phyloP scores from a whole-genome alignment of 1,140 invertebrate genomes.

The Trinorchestia longiramus region DNA sequence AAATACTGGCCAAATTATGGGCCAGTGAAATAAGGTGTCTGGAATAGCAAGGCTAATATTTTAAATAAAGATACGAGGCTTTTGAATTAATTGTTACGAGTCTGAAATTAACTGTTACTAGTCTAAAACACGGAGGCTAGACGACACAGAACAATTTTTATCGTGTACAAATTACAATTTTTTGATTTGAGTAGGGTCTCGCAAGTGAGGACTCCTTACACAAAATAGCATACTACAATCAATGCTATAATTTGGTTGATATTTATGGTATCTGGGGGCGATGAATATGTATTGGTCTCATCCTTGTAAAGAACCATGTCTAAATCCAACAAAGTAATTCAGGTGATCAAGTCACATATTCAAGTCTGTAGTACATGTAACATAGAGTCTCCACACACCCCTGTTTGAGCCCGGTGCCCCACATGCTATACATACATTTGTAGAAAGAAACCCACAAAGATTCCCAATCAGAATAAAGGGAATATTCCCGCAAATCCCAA shows the following conservation, averaged over 20 bases:
- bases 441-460: constrained; percentile 5
- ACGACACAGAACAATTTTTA: not conserved
- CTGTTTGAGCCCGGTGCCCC: not conserved
- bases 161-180: not conserved
- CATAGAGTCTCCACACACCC: not conserved
- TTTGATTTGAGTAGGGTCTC: not conserved
- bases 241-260: not conserved
- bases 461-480: constrained; percentile 19
- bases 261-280: not conserved
- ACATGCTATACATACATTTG: not conserved
- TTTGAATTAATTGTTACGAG: no score
- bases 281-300: not conserved
- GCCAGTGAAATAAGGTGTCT: no score
- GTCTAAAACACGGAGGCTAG: no score
- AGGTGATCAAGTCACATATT: not conserved
- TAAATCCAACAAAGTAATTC: not conserved
- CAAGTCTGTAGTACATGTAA: not conserved
- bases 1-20: not conserved
- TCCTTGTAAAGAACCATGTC: not conserved
- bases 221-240: not conserved
- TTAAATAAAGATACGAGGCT: no score
- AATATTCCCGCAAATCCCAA: not conserved
- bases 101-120: no score
- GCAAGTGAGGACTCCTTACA: not conserved
- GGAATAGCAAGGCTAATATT: no score